Conservation (phyloP, 2,888 invertebrate genomes). For the Agonopterix subpropinquella region DNA sequence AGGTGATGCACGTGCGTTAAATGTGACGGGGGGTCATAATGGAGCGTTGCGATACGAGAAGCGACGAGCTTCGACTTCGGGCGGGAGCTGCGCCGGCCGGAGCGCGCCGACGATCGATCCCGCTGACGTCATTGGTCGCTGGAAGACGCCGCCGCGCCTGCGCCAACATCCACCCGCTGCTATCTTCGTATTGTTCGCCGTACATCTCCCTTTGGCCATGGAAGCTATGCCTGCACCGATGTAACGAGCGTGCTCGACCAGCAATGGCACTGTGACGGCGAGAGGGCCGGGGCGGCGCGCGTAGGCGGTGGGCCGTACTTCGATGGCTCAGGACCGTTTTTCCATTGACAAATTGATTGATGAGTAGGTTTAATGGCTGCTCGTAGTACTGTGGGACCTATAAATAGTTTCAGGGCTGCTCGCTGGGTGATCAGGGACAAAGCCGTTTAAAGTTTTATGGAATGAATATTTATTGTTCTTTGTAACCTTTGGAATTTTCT, state of each 20-base stretch:
- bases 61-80: slow-evolving; percentile 8
- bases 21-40: slow-evolving; percentile 28
- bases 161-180: background rate
- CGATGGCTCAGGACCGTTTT: slow-evolving; percentile 11
- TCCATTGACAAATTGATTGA: slow-evolving; percentile 65
- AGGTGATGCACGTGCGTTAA: slow-evolving; percentile 36
- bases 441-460: too few relatives aligned
- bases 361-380: slow-evolving; percentile 24
- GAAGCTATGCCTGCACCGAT: background rate
- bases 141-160: slow-evolving; percentile 17
- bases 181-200: slow-evolving; percentile 1
- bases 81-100: slow-evolving; percentile 24
- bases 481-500: too few relatives aligned
- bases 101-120: slow-evolving; percentile 46
- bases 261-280: background rate
- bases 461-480: too few relatives aligned
- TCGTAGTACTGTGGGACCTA: slow-evolving; percentile 5
- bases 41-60: slow-evolving; percentile 4
- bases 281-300: background rate
- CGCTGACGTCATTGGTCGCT: slow-evolving; percentile 59
- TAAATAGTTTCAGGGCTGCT: slow-evolving; percentile 13
- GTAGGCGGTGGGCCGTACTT: background rate
- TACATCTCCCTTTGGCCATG: slow-evolving; percentile 21
- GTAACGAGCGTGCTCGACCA: background rate
- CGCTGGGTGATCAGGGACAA: background rate